phyloP scores from a whole-genome alignment of 2,797 vertebrate genomes.

The Betta splendens region DNA sequence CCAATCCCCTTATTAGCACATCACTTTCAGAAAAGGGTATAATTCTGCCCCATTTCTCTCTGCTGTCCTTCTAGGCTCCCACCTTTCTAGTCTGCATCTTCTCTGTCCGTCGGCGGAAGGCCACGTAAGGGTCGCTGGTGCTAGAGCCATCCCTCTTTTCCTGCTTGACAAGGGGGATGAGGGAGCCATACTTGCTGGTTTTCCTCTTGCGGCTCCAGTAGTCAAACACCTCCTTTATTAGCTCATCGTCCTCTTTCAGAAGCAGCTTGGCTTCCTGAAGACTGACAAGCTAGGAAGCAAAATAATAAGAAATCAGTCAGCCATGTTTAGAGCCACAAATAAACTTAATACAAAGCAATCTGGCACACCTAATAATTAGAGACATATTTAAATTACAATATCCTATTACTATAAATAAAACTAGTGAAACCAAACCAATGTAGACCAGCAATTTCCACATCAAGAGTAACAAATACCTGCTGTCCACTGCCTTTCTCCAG shows the following conservation, averaged over 20 bases:
- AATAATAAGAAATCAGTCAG: not conserved
- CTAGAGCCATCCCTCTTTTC: slow-evolving; percentile 97
- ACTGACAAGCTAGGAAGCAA: slow-evolving; percentile 87
- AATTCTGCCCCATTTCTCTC: not conserved
- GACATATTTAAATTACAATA: too few relatives aligned
- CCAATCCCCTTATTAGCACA: not conserved
- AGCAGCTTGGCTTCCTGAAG: slow-evolving; percentile 97
- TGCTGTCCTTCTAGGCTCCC: not conserved
- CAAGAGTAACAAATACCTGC: slow-evolving; percentile 83
- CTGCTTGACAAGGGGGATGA: slow-evolving; percentile 94
- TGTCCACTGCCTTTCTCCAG: slow-evolving; percentile 99
- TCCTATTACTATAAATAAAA: too few relatives aligned
- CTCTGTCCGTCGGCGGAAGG: slow-evolving; percentile 96
- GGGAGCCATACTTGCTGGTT: slow-evolving; percentile 87
- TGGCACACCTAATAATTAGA: too few relatives aligned
- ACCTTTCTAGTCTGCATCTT: slow-evolving; percentile 99
- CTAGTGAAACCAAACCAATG: slow-evolving; percentile 1
- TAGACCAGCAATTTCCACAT: not conserved
- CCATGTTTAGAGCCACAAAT: not conserved
- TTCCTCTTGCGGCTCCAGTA: slow-evolving; percentile 99
- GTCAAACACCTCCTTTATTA: slow-evolving; percentile 98
- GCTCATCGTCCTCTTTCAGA: slow-evolving; percentile 96
- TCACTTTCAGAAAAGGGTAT: not conserved
- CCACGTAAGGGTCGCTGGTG: slow-evolving; percentile 97
- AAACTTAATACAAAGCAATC: too few relatives aligned